These are phyloP conservation scores for Neosilurus hyrtlii DNA, from an alignment of 2,797 vertebrate genomes.

Conservation along the genomic window DNA sequence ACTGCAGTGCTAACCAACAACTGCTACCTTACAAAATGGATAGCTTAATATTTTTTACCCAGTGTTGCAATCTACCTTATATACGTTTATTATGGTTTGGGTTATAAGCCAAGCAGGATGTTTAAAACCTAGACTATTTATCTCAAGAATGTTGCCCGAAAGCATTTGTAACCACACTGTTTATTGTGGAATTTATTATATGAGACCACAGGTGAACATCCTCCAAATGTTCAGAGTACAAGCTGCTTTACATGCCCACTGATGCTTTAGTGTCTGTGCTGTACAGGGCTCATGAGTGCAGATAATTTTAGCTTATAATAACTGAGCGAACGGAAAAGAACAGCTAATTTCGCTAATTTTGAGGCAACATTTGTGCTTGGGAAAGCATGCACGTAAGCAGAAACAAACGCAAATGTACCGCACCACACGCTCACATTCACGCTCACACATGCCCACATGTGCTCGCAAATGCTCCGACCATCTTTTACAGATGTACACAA, in stretches of 20 bases:
- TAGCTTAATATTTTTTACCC: background rate
- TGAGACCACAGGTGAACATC: background rate
- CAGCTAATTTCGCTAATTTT: constrained; percentile 66
- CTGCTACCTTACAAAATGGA: too few species aligned
- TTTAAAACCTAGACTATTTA: background rate
- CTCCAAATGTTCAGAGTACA: background rate
- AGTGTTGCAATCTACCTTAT: too few species aligned
- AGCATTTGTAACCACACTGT: background rate
- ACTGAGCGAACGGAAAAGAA: constrained; percentile 67
- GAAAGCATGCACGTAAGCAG: constrained; percentile 23
- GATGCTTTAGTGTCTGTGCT: constrained; percentile 4
- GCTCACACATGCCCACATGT: background rate
- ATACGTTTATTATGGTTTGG: background rate
- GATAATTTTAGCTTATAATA: constrained; percentile 75
- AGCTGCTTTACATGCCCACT: background rate
- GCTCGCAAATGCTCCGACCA: too few species aligned
- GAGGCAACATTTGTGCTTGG: constrained; percentile 32
- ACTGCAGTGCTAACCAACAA: background rate
- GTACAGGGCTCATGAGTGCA: constrained; percentile 47
- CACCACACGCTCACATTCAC: background rate
- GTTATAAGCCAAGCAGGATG: background rate
- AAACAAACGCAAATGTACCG: constrained; percentile 16
- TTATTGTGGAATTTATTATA: background rate
- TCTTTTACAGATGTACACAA: background rate
- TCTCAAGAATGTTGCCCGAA: background rate